Conservation (phyloP, 2,888 invertebrate genomes). For the Stenchaetothrips biformis region DNA sequence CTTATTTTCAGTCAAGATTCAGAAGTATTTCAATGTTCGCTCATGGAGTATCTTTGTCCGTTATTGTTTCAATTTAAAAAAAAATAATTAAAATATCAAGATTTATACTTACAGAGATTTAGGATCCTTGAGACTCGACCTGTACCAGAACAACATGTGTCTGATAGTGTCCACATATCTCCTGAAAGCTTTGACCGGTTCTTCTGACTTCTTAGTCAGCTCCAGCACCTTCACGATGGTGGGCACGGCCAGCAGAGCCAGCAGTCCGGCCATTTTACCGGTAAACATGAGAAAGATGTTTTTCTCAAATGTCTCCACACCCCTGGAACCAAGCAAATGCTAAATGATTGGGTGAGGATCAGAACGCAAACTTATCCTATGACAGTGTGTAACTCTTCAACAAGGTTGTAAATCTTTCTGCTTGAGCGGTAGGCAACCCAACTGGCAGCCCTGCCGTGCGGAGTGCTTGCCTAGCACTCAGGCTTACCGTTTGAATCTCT, state of each 20-base stretch:
- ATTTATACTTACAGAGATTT: conserved; percentile 52
- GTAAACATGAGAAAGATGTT: conserved; percentile 65
- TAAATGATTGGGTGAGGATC: not conserved
- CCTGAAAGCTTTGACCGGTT: conserved; percentile 43
- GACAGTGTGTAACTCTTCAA: not conserved
- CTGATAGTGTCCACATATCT: conserved; percentile 74
- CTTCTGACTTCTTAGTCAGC: conserved; percentile 38
- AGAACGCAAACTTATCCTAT: conserved; percentile 28
- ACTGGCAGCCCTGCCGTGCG: not conserved
- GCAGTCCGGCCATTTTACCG: conserved; percentile 69
- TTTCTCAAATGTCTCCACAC: conserved; percentile 64
- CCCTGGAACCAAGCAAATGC: conserved; percentile 50
- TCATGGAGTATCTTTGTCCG: too few relatives aligned
- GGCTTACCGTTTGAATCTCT: conserved; percentile 58
- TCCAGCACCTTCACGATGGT: conserved; percentile 54
- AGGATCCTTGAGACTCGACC: conserved; percentile 57
- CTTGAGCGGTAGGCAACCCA: not conserved
- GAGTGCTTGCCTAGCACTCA: not conserved
- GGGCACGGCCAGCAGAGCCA: conserved; percentile 68
- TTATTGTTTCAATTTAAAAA: too few relatives aligned
- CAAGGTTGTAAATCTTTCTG: not conserved
- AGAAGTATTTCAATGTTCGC: not conserved
- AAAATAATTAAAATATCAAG: too few relatives aligned
- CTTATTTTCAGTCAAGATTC: not conserved
- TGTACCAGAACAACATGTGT: conserved; percentile 76